A percentile compares a stretch with the other conserved stretches of the same genome.
Evolutionary conservation across 2,888 invertebrate species (phyloP).

Genomic region (Caenorhabditis becei): DNA sequence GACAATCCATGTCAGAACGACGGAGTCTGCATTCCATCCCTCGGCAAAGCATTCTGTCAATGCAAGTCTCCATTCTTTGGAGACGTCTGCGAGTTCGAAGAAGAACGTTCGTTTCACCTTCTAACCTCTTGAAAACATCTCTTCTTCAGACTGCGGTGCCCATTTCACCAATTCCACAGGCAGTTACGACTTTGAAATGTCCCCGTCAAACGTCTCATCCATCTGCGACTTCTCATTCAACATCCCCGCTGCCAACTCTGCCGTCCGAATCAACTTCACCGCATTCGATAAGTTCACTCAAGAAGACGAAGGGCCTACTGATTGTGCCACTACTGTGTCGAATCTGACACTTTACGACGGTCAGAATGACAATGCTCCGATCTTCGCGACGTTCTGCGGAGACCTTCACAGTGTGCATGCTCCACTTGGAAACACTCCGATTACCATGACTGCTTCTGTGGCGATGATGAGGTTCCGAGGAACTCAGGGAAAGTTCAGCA

Average conservation of each 20-base stretch:
- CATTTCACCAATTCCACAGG: conserved; percentile 58
- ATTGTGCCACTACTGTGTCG: conserved; percentile 63
- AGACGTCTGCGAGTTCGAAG: conserved; percentile 70
- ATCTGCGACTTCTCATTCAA: conserved; percentile 51
- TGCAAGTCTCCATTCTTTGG: conserved; percentile 77
- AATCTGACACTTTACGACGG: conserved; percentile 70
- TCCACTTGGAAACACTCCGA: conserved; percentile 54
- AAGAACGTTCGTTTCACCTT: conserved; percentile 65
- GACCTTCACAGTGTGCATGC: conserved; percentile 53
- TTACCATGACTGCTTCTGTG: conserved; percentile 66
- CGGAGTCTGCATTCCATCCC: conserved; percentile 11
- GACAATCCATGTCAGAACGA: conserved; percentile 51
- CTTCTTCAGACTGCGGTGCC: conserved; percentile 47
- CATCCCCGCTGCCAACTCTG: conserved; percentile 45
- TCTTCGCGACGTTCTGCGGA: conserved; percentile 69
- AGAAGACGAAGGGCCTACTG: conserved; percentile 50
- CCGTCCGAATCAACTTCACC: conserved; percentile 65
- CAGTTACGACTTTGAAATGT: conserved; percentile 40
- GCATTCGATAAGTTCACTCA: conserved; percentile 60
- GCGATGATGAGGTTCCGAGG: conserved; percentile 68
- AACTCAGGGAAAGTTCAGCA: conserved; percentile 55
- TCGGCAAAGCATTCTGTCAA: conserved; percentile 8
- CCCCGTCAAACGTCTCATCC: not conserved
- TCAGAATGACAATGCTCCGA: conserved; percentile 46
- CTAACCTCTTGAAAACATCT: not conserved